phyloP scores from a whole-genome alignment of 2,113 vertebrate genomes.

The Pygoscelis adeliae region DNA sequence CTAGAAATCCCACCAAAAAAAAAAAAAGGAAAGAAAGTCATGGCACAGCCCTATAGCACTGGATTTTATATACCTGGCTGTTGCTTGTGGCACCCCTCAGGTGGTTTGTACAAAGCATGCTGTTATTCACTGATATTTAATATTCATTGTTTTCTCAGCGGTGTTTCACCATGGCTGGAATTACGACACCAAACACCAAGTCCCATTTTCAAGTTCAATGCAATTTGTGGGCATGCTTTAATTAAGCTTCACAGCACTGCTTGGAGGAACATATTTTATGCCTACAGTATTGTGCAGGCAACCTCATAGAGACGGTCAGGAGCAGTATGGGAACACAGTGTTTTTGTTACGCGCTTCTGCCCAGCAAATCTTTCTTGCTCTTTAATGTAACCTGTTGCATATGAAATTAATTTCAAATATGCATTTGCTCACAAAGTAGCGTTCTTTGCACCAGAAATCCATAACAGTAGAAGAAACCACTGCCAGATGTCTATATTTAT shows the following conservation, averaged over 20 bases:
- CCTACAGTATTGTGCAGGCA: not conserved
- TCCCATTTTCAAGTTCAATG: not conserved
- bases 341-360: not conserved
- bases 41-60: not conserved
- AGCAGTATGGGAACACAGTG: not conserved
- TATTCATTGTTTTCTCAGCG: not conserved
- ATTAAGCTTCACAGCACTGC: not conserved
- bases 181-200: fast-evolving
- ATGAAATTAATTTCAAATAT: constrained; percentile 50
- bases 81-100: not conserved
- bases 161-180: not conserved
- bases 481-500: constrained; percentile 45
- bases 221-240: not conserved
- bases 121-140: not conserved
- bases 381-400: constrained; percentile 2
- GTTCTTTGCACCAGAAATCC: constrained; percentile 40
- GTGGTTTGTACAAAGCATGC: not conserved
- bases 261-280: not conserved
- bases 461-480: constrained; percentile 25
- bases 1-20: not conserved
- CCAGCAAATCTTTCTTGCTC: not conserved
- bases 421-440: constrained; percentile 19
- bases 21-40: not conserved
- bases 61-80: not conserved
- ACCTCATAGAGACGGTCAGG: not conserved